Conservation (phyloP, 2,888 invertebrate genomes). For the Rhingia campestris region DNA sequence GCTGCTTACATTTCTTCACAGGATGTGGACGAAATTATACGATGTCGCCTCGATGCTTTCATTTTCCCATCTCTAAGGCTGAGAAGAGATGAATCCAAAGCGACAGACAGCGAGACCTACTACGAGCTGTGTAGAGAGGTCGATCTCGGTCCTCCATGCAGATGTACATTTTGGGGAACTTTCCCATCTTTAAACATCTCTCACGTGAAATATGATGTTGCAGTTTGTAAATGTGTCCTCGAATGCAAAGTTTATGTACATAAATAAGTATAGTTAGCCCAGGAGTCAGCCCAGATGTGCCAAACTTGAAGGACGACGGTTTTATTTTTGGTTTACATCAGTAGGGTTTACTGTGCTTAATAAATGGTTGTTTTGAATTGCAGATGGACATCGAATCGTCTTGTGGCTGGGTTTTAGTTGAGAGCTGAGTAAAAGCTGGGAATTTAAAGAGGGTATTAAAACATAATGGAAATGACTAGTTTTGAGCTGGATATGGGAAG, state of each 20-base stretch:
- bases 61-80: constrained; percentile 35
- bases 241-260: constrained; percentile 57
- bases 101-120: not conserved
- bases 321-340: constrained; percentile 44
- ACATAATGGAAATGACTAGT: too few species aligned
- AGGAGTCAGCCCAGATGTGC: constrained; percentile 47
- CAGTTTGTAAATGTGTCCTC: constrained; percentile 57
- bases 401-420: not conserved
- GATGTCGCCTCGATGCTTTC: constrained; percentile 59
- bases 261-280: constrained; percentile 44
- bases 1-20: constrained; percentile 60
- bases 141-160: constrained; percentile 7
- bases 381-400: constrained; percentile 37
- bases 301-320: constrained; percentile 40
- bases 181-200: constrained; percentile 49
- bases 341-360: not conserved
- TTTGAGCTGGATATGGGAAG: too few species aligned
- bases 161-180: constrained; percentile 38
- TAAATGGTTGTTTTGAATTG: constrained; percentile 52
- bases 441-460: too few species aligned
- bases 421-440: not conserved
- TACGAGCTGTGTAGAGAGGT: too few species aligned
- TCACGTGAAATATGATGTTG: constrained; percentile 56
- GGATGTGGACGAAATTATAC: constrained; percentile 70
- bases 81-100: not conserved